Percentiles rank a stretch among this genome's conserved stretches.
phyloP scores from a whole-genome alignment of 1,140 invertebrate species.

The Brachionus plicatilis region DNA sequence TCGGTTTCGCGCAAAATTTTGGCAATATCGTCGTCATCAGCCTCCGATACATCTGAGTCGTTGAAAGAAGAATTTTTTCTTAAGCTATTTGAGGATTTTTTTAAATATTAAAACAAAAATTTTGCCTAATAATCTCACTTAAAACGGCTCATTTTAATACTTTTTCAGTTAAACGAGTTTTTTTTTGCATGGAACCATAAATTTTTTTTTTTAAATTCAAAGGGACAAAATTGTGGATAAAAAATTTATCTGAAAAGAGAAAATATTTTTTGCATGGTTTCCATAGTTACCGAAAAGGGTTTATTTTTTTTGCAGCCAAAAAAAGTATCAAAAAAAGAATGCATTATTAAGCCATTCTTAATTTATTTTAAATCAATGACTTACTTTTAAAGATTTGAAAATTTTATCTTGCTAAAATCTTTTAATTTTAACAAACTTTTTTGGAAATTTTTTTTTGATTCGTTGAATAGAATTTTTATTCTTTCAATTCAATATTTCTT shows the following conservation, averaged over 20 bases:
- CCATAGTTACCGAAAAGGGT: not conserved
- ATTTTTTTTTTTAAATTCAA: not conserved
- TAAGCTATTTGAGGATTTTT: not conserved
- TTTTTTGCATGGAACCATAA: not conserved
- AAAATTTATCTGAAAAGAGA: not conserved
- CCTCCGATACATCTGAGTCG: not conserved
- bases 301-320: not conserved
- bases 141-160: not conserved
- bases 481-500: too few relatives aligned
- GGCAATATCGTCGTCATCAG: slow-evolving; percentile 19
- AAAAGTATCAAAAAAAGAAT: not conserved
- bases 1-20: slow-evolving; percentile 10
- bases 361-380: too few relatives aligned
- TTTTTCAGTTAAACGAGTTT: not conserved
- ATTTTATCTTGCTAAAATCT: not conserved
- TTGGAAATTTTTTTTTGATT: too few relatives aligned
- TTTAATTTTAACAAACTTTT: too few relatives aligned
- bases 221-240: not conserved
- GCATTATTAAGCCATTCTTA: too few relatives aligned
- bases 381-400: not conserved
- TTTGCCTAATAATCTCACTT: not conserved
- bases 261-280: not conserved
- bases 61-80: not conserved
- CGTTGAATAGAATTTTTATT: too few relatives aligned
- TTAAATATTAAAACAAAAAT: not conserved